Conservation (phyloP, 2,113 vertebrate genomes). For the Larimichthys polyactis region DNA sequence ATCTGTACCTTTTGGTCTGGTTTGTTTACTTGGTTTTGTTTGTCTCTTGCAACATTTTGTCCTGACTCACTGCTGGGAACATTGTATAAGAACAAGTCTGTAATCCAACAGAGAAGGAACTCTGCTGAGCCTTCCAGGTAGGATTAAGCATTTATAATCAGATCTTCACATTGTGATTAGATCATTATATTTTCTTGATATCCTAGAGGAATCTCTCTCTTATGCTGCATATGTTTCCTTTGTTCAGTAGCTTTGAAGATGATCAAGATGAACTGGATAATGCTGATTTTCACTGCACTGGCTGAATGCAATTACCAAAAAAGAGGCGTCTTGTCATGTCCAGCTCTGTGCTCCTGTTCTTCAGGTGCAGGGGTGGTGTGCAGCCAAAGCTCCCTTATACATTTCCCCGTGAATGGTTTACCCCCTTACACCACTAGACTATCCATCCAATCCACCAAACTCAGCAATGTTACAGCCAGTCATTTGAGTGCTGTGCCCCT, state of each 20-base stretch:
- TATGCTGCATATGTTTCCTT: background rate
- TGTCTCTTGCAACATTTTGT: conserved; percentile 71
- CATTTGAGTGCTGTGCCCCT: conserved; percentile 71
- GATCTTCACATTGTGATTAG: background rate
- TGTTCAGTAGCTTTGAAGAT: conserved; percentile 58
- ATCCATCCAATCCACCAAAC: conserved; percentile 83
- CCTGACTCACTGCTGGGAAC: conserved; percentile 35
- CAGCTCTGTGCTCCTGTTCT: conserved; percentile 76
- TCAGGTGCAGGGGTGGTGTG: conserved; percentile 76
- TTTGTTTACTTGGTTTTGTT: conserved; percentile 71
- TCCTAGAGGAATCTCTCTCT: background rate
- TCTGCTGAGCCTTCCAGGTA: conserved; percentile 50
- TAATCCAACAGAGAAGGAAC: background rate
- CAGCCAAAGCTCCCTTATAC: conserved; percentile 60
- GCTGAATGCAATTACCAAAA: conserved; percentile 38
- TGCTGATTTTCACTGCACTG: conserved; percentile 58
- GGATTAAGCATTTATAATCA: background rate
- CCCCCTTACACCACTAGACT: conserved; percentile 75
- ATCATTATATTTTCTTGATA: background rate
- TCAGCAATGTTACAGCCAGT: conserved; percentile 64
- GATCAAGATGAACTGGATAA: conserved; percentile 69
- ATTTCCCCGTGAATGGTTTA: conserved; percentile 74
- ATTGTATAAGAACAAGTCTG: conserved; percentile 13
- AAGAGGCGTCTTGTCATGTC: conserved; percentile 62
- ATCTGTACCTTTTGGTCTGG: conserved; percentile 33